Base-by-base conservation (phyloP, 2,888 invertebrate species). In the Troglohyphantes excavatus region DNA sequence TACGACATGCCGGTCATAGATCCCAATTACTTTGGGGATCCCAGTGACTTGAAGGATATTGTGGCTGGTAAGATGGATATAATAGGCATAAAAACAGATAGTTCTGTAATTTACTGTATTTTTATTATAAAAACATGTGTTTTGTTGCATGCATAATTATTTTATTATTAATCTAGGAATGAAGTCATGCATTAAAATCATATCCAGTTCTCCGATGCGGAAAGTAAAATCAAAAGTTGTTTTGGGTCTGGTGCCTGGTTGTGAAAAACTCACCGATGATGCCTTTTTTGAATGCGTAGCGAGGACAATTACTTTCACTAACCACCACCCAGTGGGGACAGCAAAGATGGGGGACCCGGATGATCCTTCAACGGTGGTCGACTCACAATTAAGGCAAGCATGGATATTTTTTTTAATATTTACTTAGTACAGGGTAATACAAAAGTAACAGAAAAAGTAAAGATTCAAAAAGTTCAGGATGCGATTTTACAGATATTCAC, bases 11-110 rank as follows among this genome's bases (percentile, higher is more conserved):
- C 79, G 19, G 2, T 67, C 2, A 79, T 79, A 11, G 79, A 79
- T 61, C 79, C 79, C 3, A 79, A 79, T n/a, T 67, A 79, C 26
- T 79, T 67, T 39, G 43, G 23, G 5, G 46, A 79, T 13, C 43
- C 43, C 7, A 67, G 46, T 2, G 79, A 79, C 39, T 1, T 79
- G 23, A 19, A 46, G 1, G 67, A 46, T 26, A n/a, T 67, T 9
- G 67, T 79, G n/a, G n/a, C 39, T 43, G 79, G 79, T 67, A 79
- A 65, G 19, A 7, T 5, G 26, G 6, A 11, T 19, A 19, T n/a
- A n/a, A n/a, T n/a, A n/a, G n/a, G n/a, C n/a, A n/a, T n/a, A n/a
- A n/a, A n/a, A n/a, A n/a, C n/a, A n/a, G n/a, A n/a, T n/a, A n/a
- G n/a, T n/a, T n/a, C n/a, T n/a, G n/a, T n/a, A n/a, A n/a, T n/a